Percentiles rank a stretch among this genome's conserved stretches.
Evolutionary conservation across 1,140 invertebrate genomes (phyloP).

Genomic region (Drosophila setifemur): DNA sequence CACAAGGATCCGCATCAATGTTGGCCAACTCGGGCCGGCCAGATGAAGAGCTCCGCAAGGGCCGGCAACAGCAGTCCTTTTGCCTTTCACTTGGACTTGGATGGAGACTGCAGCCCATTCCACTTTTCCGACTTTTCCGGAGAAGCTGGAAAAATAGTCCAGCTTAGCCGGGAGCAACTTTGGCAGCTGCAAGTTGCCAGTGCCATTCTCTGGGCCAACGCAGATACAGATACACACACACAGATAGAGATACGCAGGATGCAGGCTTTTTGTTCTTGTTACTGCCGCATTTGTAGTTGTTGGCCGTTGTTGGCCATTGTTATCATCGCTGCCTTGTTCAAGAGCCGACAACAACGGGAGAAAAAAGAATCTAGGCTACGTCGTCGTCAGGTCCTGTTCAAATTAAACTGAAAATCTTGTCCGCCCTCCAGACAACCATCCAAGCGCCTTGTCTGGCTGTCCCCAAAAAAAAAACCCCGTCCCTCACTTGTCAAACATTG

Average conservation of each 20-base stretch:
- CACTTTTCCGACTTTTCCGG: conserved; percentile 10
- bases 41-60: background rate
- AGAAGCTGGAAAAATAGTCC: conserved; percentile 48
- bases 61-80: conserved; percentile 22
- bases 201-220: conserved; percentile 1
- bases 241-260: conserved; percentile 51
- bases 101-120: conserved; percentile 1
- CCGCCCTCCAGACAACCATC: conserved; percentile 37
- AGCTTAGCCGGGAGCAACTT: conserved; percentile 55
- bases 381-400: conserved; percentile 68
- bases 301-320: conserved; percentile 29
- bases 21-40: conserved; percentile 26
- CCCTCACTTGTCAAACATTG: conserved; percentile 50
- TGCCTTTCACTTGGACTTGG: background rate
- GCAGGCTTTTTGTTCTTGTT: conserved; percentile 66
- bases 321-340: conserved; percentile 40
- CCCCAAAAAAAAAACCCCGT: conserved; percentile 8
- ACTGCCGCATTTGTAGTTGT: conserved; percentile 6
- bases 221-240: background rate
- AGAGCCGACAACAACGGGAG: conserved; percentile 20
- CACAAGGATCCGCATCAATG: conserved; percentile 39
- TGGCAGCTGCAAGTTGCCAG: conserved; percentile 45
- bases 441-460: conserved; percentile 30
- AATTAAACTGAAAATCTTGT: conserved; percentile 79
- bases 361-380: conserved; percentile 64